Evolutionary conservation across 2,113 vertebrate species (phyloP).

Genomic region (Toxostoma redivivum): DNA sequence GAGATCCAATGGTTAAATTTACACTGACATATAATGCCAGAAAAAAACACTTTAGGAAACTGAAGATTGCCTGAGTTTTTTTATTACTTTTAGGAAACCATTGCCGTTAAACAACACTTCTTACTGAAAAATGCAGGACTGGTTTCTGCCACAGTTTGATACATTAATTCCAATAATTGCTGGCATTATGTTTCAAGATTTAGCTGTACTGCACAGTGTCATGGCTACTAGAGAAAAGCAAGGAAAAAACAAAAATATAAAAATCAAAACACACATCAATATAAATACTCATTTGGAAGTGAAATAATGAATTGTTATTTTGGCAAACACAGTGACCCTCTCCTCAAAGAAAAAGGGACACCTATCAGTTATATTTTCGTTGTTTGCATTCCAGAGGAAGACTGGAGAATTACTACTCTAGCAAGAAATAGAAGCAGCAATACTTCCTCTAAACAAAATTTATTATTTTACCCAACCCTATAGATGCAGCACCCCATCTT

Average conservation of each 20-base stretch:
- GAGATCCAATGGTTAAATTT: background rate
- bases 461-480: background rate
- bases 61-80: background rate
- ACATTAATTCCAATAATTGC: background rate
- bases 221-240: background rate
- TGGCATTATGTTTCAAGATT: background rate
- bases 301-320: background rate
- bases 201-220: background rate
- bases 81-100: background rate
- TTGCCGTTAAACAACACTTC: background rate
- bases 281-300: background rate
- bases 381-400: background rate
- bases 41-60: background rate
- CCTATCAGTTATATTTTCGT: background rate
- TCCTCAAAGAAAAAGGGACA: background rate
- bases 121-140: background rate
- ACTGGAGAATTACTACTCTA: background rate
- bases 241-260: background rate
- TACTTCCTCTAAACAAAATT: background rate
- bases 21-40: background rate
- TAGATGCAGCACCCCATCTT: background rate
- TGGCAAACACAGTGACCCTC: background rate
- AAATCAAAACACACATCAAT: background rate
- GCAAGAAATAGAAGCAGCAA: background rate
- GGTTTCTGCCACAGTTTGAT: background rate